These are phyloP conservation scores for Sisor rabdophorus DNA, from an alignment of 2,113 vertebrate genomes.

Conservation along the genomic window DNA sequence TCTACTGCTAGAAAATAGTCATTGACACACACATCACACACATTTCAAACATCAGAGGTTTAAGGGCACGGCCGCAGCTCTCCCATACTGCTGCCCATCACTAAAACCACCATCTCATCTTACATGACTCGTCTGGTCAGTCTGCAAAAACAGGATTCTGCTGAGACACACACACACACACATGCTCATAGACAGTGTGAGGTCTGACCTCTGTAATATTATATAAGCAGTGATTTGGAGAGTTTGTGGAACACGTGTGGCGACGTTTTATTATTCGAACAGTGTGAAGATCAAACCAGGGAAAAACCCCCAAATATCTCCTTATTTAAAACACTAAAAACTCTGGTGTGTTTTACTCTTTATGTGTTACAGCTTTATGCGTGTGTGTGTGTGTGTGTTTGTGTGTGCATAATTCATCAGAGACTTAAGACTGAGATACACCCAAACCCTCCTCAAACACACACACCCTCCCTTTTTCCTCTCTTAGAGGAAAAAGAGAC, in stretches of 20 bases:
- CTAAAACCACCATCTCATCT: constrained; percentile 13
- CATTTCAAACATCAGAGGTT: neutral
- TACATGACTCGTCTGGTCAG: constrained; percentile 14
- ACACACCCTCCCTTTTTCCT: neutral
- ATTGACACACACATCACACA: constrained; percentile 5
- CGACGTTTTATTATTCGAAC: constrained; percentile 71
- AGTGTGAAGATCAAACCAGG: constrained; percentile 74
- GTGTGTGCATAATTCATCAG: constrained; percentile 11
- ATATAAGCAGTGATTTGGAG: constrained; percentile 67
- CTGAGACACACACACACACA: constrained; percentile 41
- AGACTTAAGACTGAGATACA: neutral
- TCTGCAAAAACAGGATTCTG: constrained; percentile 31
- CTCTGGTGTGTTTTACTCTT: neutral
- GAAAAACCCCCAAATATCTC: constrained; percentile 42
- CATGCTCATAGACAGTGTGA: constrained; percentile 51
- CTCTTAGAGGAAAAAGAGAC: constrained; percentile 31
- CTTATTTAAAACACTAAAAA: constrained; percentile 74
- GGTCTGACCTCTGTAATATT: constrained; percentile 67
- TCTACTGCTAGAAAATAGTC: neutral
- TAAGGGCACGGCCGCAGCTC: neutral
- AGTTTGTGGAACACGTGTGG: constrained; percentile 61
- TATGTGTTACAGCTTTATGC: too few relatives aligned
- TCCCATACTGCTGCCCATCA: constrained; percentile 3
- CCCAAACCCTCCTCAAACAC: neutral
- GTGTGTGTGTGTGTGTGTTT: neutral